Evolutionary conservation across 2,888 invertebrate genomes (phyloP).

Genomic region (Tuberolachnus salignus): DNA sequence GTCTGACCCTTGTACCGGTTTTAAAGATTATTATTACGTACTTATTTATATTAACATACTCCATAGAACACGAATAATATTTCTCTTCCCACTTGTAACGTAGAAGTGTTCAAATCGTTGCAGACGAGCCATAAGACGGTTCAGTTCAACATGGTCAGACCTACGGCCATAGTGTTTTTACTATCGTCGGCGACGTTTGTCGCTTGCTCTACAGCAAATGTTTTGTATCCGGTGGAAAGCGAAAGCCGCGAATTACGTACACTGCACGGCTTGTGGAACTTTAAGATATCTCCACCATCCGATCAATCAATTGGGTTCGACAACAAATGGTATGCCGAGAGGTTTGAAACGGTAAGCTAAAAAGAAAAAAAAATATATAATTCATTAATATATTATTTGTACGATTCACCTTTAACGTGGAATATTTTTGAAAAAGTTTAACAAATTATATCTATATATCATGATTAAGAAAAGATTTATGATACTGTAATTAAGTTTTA

Average conservation of each 20-base stretch:
- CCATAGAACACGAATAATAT: neutral
- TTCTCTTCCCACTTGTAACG: neutral
- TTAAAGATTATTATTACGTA: neutral
- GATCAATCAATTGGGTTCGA: constrained; percentile 37
- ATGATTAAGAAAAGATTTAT: neutral
- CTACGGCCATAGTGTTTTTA: neutral
- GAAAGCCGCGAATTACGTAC: constrained; percentile 51
- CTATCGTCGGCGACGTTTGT: neutral
- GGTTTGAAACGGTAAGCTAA: constrained; percentile 43
- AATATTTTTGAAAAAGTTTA: neutral
- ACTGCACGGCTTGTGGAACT: constrained; percentile 50
- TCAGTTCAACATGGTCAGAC: constrained; percentile 20
- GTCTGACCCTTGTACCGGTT: constrained; percentile 7
- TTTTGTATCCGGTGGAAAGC: constrained; percentile 50
- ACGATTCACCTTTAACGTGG: neutral
- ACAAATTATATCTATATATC: too few relatives aligned
- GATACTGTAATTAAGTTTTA: too few relatives aligned
- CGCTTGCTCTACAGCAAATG: neutral
- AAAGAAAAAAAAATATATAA: neutral
- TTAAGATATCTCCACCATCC: constrained; percentile 44
- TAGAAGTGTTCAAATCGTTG: neutral
- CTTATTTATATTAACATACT: neutral
- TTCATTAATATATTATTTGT: neutral
- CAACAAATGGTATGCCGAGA: constrained; percentile 29
- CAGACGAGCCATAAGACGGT: neutral